Percentiles rank a stretch among this genome's conserved stretches.
phyloP scores from a whole-genome alignment of 2,113 vertebrate genomes.

The Spea bombifrons region DNA sequence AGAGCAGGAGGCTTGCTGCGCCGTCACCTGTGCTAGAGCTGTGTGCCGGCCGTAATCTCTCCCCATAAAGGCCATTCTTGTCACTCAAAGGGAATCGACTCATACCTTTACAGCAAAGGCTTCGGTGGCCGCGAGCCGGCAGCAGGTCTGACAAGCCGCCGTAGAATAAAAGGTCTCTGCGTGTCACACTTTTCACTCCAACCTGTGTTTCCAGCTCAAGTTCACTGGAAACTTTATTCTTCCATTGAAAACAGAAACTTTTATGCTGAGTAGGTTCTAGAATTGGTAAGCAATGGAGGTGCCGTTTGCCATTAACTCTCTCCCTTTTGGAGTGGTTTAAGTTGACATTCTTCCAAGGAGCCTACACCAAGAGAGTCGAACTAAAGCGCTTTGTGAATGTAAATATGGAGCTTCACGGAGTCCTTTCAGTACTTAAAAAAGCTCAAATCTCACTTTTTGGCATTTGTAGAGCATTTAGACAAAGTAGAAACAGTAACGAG shows the following conservation, averaged over 20 bases:
- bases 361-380: no score
- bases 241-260: conserved; percentile 25
- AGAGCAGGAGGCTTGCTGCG: conserved; percentile 42
- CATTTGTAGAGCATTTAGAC: no score
- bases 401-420: no score
- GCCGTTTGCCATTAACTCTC: background rate
- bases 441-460: no score
- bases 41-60: conserved; percentile 51
- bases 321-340: background rate
- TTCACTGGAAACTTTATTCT: background rate
- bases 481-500: no score
- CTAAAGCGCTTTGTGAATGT: no score
- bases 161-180: background rate
- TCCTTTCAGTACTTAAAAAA: no score
- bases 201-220: conserved; percentile 1
- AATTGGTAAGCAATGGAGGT: background rate
- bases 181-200: conserved; percentile 10
- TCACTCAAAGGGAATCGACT: conserved; percentile 50
- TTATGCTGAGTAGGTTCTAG: conserved; percentile 16
- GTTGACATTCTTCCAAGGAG: no score
- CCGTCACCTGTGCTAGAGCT: conserved; percentile 56
- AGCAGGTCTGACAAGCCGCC: conserved; percentile 2
- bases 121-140: background rate
- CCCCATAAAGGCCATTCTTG: conserved; percentile 62
- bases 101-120: background rate